These are phyloP conservation scores for Acestrorhynchus altus DNA, from an alignment of 2,797 vertebrate species.

Conservation along the genomic window DNA sequence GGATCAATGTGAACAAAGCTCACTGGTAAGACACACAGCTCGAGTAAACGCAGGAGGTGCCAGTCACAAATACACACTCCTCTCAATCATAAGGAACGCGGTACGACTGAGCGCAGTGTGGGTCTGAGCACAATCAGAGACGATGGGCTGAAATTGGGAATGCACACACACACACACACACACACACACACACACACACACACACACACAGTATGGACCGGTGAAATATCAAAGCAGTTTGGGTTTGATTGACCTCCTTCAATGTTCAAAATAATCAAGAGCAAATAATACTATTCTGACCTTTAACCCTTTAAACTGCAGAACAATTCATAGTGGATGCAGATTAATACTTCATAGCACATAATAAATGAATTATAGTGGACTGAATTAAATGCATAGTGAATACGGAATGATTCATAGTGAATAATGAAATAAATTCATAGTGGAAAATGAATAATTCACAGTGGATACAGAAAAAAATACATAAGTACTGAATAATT, in stretches of 20 bases:
- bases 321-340: too few relatives aligned
- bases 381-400: too few relatives aligned
- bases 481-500: too few relatives aligned
- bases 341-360: too few relatives aligned
- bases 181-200: conserved; percentile 32
- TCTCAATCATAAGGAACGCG: conserved; percentile 10
- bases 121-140: conserved; percentile 42
- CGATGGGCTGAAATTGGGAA: conserved; percentile 46
- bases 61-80: conserved; percentile 22
- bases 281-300: too few relatives aligned
- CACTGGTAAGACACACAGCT: background rate
- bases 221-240: conserved; percentile 3
- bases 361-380: too few relatives aligned
- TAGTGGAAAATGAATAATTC: too few relatives aligned
- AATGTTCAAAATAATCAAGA: background rate
- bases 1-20: conserved; percentile 25
- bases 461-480: too few relatives aligned
- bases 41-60: conserved; percentile 38
- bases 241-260: background rate
- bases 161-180: conserved; percentile 29
- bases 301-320: too few relatives aligned
- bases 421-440: too few relatives aligned
- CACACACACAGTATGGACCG: background rate
- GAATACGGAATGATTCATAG: too few relatives aligned
- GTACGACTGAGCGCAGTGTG: conserved; percentile 31